phyloP scores from a whole-genome alignment of 2,888 invertebrate species.

The Helobdella robusta region DNA sequence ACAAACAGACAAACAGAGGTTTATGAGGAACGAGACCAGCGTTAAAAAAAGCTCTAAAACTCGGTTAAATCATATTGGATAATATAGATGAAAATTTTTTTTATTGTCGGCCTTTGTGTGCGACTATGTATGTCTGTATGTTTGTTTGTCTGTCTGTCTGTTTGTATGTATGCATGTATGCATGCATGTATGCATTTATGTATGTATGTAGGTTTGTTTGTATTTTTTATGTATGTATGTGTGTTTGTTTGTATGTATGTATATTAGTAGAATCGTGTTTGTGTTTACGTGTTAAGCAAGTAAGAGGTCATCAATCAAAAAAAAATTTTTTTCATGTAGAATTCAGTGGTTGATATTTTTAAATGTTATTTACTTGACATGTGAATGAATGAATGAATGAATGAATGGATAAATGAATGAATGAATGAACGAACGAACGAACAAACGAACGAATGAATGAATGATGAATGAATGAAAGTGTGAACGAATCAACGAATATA shows the following conservation, averaged over 20 bases:
- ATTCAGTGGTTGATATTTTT: too few species aligned
- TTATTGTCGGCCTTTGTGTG: conserved; percentile 8
- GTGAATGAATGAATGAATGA: too few species aligned
- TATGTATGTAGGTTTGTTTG: neutral
- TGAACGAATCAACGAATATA: neutral
- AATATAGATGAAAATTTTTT: too few species aligned
- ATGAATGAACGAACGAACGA: neutral
- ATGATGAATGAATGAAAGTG: neutral
- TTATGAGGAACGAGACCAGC: neutral
- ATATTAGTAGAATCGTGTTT: too few species aligned
- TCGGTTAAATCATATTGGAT: too few species aligned
- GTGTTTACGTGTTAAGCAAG: too few species aligned
- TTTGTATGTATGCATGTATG: neutral
- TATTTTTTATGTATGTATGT: too few species aligned
- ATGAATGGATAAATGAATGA: too few species aligned
- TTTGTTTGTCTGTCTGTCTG: conserved; percentile 6
- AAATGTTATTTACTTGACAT: neutral
- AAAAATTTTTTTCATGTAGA: too few species aligned
- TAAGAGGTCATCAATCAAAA: neutral
- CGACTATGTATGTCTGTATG: conserved; percentile 10
- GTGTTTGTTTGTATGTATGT: too few species aligned
- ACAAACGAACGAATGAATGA: neutral
- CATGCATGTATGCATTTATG: neutral
- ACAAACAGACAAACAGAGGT: neutral
- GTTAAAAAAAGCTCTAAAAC: neutral